These are phyloP conservation scores for Anthoscopus minutus DNA, from an alignment of 2,113 vertebrate genomes.

Conservation along the genomic window DNA sequence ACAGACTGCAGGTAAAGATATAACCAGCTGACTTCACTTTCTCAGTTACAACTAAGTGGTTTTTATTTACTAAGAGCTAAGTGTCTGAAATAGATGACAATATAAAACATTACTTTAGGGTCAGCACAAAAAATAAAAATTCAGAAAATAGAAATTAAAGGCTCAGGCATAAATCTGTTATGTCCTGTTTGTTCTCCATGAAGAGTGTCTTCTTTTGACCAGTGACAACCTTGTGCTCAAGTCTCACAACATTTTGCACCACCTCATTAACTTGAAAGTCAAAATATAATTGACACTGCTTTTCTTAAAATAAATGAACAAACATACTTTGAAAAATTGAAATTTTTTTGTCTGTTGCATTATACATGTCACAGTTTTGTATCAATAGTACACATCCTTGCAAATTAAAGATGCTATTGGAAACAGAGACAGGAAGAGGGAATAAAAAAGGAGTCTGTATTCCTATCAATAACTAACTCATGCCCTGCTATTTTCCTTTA, in stretches of 20 bases:
- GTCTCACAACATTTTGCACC: background rate
- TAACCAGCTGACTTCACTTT: background rate
- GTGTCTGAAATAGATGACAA: background rate
- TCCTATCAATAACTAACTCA: background rate
- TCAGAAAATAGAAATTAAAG: background rate
- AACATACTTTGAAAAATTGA: background rate
- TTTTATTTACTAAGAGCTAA: background rate
- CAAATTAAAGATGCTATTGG: background rate
- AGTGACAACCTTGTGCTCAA: background rate
- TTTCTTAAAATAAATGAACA: background rate
- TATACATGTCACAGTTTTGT: background rate
- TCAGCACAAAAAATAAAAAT: background rate
- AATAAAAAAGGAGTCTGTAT: background rate
- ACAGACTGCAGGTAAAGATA: background rate
- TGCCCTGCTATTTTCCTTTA: background rate
- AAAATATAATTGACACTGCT: background rate
- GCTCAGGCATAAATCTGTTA: background rate
- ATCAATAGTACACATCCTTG: background rate
- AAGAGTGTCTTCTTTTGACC: background rate
- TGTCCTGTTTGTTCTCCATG: background rate
- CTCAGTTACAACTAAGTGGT: background rate
- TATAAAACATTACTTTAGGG: background rate
- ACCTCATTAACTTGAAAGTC: background rate
- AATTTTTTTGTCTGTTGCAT: background rate
- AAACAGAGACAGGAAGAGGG: background rate